Percentiles rank a stretch among this genome's conserved stretches.
These are phyloP conservation scores for Cryptus viduatorius DNA, from an alignment of 2,888 invertebrate genomes.

Conservation along the genomic window DNA sequence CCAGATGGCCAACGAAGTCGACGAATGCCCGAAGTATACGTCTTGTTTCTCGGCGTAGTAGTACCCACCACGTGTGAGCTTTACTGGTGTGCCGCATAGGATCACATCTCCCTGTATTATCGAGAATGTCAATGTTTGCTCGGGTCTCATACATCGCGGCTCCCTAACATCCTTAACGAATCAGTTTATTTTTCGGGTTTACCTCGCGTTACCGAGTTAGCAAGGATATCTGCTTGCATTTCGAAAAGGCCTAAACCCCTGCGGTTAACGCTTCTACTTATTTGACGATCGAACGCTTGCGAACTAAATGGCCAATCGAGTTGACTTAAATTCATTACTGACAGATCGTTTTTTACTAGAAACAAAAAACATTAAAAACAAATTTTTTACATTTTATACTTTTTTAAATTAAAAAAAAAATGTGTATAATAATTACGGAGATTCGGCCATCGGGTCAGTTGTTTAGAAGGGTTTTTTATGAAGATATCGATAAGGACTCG, in stretches of 20 bases:
- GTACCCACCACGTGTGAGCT: slow-evolving; percentile 20
- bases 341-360: too few species aligned
- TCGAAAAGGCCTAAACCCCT: not conserved
- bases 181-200: slow-evolving; percentile 80
- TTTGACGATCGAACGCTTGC: not conserved
- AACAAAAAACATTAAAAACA: too few species aligned
- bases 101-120: slow-evolving; percentile 76
- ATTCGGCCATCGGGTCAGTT: too few species aligned
- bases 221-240: not conserved
- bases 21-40: slow-evolving; percentile 60
- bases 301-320: slow-evolving; percentile 49
- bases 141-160: slow-evolving; percentile 70
- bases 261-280: not conserved
- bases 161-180: slow-evolving; percentile 80
- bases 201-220: slow-evolving; percentile 52
- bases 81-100: slow-evolving; percentile 49
- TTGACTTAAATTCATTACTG: not conserved
- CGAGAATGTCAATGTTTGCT: slow-evolving; percentile 85
- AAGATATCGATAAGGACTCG: too few species aligned
- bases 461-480: too few species aligned
- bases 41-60: slow-evolving; percentile 45
- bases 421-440: too few species aligned
- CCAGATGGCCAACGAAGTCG: slow-evolving; percentile 71
- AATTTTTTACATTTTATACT: too few species aligned
- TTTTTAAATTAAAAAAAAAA: too few species aligned